Conservation (phyloP, 2,113 vertebrate species). For the Spermophilus dauricus region DNA sequence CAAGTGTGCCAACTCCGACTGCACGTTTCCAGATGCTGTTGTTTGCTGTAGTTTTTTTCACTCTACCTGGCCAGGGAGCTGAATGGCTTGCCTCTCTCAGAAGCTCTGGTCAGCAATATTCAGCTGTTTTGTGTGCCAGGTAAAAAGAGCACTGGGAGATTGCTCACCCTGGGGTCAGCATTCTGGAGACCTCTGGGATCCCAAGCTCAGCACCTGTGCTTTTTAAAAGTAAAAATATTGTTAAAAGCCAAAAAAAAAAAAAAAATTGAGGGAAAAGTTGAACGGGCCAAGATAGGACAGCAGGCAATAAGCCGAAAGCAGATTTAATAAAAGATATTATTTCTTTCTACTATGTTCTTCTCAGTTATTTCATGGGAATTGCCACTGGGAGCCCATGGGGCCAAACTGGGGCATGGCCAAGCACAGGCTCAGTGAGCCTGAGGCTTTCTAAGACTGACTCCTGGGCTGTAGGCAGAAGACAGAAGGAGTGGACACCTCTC, state of each 20-base stretch:
- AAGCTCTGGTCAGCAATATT: neutral
- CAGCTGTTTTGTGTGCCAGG: neutral
- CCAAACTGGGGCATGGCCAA: neutral
- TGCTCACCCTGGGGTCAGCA: neutral
- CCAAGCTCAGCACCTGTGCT: neutral
- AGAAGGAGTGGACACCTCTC: neutral
- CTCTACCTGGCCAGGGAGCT: constrained; percentile 66
- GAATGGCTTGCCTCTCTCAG: neutral
- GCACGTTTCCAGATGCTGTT: constrained; percentile 65
- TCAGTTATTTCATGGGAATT: constrained; percentile 71
- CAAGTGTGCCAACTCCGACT: constrained; percentile 54
- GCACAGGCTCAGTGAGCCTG: neutral
- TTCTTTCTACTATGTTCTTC: constrained; percentile 66
- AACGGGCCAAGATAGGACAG: constrained; percentile 3
- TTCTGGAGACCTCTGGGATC: neutral
- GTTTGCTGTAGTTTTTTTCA: constrained; percentile 51
- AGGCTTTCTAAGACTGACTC: neutral
- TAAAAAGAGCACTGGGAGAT: neutral
- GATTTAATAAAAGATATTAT: constrained; percentile 69
- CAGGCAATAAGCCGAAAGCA: constrained; percentile 52
- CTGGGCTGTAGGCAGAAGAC: neutral
- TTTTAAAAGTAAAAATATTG: no score
- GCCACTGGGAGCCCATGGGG: neutral
- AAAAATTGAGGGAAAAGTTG: constrained; percentile 6
- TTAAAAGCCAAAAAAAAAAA: constrained; percentile 22